Evolutionary conservation across 2,888 invertebrate genomes (phyloP).

Genomic region (Chirona hameri): DNA sequence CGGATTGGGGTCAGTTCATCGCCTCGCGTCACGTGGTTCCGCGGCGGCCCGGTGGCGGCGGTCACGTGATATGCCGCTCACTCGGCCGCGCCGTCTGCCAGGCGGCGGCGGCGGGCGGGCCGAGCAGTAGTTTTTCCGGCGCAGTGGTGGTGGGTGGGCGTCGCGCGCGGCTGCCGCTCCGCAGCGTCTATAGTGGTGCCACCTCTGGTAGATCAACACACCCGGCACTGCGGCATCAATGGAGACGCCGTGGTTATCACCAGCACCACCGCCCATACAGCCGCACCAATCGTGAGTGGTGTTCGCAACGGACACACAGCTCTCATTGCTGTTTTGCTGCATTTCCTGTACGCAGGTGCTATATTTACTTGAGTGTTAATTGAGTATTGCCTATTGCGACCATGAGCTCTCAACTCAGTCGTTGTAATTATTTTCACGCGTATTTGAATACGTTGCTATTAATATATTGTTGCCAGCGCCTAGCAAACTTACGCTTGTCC

Average conservation of each 20-base stretch:
- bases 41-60: neutral
- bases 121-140: neutral
- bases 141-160: neutral
- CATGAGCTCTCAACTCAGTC: too few relatives aligned
- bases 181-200: neutral
- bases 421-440: too few relatives aligned
- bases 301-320: too few relatives aligned
- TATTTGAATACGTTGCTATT: too few relatives aligned
- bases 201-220: neutral
- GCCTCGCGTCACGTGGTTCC: neutral
- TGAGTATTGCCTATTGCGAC: too few relatives aligned
- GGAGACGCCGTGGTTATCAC: neutral
- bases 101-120: neutral
- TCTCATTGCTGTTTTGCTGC: too few relatives aligned
- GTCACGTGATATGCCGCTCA: neutral
- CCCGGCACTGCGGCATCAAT: neutral
- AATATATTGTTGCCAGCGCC: too few relatives aligned
- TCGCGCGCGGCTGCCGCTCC: neutral
- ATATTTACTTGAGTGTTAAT: too few relatives aligned
- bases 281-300: too few relatives aligned
- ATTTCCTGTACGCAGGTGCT: too few relatives aligned
- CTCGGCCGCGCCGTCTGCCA: neutral
- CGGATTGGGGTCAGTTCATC: constrained; percentile 7
- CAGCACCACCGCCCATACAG: too few relatives aligned
- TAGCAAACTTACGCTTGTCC: too few relatives aligned